phyloP scores from a whole-genome alignment of 37 sponge, comb jelly and placozoan species.

The Ianthella basta region DNA sequence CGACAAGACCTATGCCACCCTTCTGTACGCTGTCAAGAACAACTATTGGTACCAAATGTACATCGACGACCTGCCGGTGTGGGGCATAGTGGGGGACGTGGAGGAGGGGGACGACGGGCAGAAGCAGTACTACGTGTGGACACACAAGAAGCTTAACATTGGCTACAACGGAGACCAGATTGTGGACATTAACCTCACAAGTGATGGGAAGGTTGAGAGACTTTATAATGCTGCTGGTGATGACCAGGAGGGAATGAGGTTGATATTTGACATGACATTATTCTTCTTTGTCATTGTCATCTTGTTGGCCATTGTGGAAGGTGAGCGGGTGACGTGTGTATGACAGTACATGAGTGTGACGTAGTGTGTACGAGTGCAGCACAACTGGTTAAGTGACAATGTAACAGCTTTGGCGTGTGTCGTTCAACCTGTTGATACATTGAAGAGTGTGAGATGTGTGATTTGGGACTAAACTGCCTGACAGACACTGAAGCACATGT shows the following conservation, averaged over 20 bases:
- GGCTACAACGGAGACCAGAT: conserved; percentile 82
- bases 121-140: conserved; percentile 80
- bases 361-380: no score
- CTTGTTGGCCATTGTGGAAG: conserved; percentile 92
- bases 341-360: no score
- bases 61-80: conserved; percentile 87
- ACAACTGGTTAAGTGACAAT: no score
- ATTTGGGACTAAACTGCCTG: no score
- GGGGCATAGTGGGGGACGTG: conserved; percentile 72
- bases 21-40: conserved; percentile 85
- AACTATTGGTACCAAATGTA: conserved; percentile 99
- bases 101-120: conserved; percentile 41
- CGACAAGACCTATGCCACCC: conserved; percentile 42
- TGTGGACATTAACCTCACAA: no score
- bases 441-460: no score
- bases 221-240: no score
- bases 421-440: no score
- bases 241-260: conserved; percentile 55
- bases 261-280: conserved; percentile 91
- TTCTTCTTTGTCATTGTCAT: conserved; percentile 95
- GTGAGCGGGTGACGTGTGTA: conserved; percentile 15
- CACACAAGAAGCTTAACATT: conserved; percentile 90
- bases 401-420: no score
- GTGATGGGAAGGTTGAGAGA: no score
- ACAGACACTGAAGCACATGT: no score